Conservation (phyloP, 2,888 invertebrate species). For the Brachyopa scutellaris region DNA sequence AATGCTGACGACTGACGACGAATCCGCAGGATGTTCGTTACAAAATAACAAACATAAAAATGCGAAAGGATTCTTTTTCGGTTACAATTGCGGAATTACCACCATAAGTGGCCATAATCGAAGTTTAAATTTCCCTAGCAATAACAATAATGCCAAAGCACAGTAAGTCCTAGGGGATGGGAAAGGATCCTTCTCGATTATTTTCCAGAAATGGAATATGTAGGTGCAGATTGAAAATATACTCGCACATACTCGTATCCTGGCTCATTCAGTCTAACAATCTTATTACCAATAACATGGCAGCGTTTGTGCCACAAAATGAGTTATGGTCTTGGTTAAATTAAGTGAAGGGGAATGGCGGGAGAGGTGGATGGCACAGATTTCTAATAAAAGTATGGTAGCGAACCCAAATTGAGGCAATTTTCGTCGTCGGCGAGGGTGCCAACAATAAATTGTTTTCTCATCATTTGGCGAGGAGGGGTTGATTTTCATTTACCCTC, state of each 20-base stretch:
- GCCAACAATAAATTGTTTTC: conserved; percentile 64
- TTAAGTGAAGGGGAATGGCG: too few species aligned
- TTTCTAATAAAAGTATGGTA: conserved; percentile 55
- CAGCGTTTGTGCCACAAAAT: conserved; percentile 54
- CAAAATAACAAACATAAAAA: conserved; percentile 10
- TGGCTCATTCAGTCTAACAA: conserved; percentile 41
- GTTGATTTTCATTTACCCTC: conserved; percentile 16
- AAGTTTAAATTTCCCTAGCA: conserved; percentile 30
- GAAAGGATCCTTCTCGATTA: conserved; percentile 39
- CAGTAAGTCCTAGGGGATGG: too few species aligned
- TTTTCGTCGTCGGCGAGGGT: conserved; percentile 57
- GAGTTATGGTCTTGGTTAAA: conserved; percentile 42
- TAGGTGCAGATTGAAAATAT: conserved; percentile 20
- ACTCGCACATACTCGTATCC: neutral
- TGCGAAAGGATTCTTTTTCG: conserved; percentile 26
- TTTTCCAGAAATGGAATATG: neutral
- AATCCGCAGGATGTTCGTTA: neutral
- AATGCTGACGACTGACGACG: neutral
- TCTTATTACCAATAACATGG: conserved; percentile 58
- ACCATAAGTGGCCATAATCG: conserved; percentile 44
- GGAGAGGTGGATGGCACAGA: conserved; percentile 25
- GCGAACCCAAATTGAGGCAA: conserved; percentile 36
- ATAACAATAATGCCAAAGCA: conserved; percentile 38
- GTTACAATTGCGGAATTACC: conserved; percentile 8
- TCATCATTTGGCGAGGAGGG: conserved; percentile 25